These are phyloP conservation scores for Alouatta palliata DNA, from an alignment of 2,113 vertebrate species.

Conservation along the genomic window DNA sequence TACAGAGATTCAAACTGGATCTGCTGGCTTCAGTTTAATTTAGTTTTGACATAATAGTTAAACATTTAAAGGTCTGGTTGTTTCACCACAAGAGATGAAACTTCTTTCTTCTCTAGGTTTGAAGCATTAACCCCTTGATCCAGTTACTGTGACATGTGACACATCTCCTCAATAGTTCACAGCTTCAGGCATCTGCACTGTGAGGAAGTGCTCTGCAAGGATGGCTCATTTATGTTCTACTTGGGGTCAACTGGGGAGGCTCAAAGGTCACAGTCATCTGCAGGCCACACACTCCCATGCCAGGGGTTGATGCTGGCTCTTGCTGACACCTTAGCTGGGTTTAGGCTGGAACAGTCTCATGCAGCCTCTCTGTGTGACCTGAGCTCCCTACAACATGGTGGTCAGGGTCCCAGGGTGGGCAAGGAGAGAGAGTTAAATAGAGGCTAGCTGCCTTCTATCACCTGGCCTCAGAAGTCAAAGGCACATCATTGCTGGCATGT, in stretches of 20 bases:
- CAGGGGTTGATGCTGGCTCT: neutral
- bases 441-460: no score
- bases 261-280: neutral
- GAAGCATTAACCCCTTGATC: no score
- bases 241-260: rapidly evolving
- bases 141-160: rapidly evolving
- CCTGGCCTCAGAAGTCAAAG: rapidly evolving
- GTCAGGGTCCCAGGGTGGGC: neutral
- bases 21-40: neutral
- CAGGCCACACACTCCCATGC: no score
- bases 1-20: neutral
- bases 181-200: no score
- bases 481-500: rapidly evolving
- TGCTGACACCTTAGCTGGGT: neutral
- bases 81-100: neutral
- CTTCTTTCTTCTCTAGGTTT: neutral
- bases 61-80: neutral
- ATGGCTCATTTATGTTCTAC: neutral
- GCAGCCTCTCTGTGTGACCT: neutral
- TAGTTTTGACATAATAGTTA: neutral
- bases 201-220: neutral
- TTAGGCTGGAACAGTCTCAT: no score
- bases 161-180: neutral
- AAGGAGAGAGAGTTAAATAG: neutral
- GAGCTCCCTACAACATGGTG: neutral